These are phyloP conservation scores for Lepidurus couesii DNA, from an alignment of 1,140 invertebrate species.

Conservation along the genomic window DNA sequence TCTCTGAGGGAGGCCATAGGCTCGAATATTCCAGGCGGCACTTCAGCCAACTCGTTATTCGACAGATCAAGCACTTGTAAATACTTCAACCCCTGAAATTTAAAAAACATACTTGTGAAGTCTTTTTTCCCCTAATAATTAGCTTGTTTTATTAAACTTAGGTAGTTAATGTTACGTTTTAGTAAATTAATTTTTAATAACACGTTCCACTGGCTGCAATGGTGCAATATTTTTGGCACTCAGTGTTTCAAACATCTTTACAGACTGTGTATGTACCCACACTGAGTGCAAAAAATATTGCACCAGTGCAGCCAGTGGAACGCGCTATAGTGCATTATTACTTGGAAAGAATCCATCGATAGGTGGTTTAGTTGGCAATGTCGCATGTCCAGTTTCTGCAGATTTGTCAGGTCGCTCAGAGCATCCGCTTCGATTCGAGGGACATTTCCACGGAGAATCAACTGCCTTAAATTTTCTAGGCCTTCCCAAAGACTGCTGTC, in stretches of 20 bases:
- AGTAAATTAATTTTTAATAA: too few species aligned
- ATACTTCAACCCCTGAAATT: neutral
- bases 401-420: conserved; percentile 54
- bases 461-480: conserved; percentile 49
- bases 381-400: conserved; percentile 55
- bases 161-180: too few species aligned
- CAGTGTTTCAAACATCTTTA: too few species aligned
- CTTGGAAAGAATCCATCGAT: conserved; percentile 63
- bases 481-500: conserved; percentile 57
- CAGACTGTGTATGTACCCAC: too few species aligned
- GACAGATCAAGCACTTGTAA: conserved; percentile 57
- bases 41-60: conserved; percentile 52
- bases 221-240: too few species aligned
- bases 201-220: too few species aligned
- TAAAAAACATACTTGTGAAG: neutral
- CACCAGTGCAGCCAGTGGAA: too few species aligned
- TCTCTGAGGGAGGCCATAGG: conserved; percentile 55
- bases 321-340: conserved; percentile 41
- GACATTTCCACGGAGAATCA: conserved; percentile 54
- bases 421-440: conserved; percentile 59
- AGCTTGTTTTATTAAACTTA: too few species aligned
- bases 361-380: conserved; percentile 56
- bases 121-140: neutral
- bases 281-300: too few species aligned
- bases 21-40: conserved; percentile 58